Base-by-base conservation (phyloP, 2,797 vertebrate genomes). In the Scomberomorus guttatus region DNA sequence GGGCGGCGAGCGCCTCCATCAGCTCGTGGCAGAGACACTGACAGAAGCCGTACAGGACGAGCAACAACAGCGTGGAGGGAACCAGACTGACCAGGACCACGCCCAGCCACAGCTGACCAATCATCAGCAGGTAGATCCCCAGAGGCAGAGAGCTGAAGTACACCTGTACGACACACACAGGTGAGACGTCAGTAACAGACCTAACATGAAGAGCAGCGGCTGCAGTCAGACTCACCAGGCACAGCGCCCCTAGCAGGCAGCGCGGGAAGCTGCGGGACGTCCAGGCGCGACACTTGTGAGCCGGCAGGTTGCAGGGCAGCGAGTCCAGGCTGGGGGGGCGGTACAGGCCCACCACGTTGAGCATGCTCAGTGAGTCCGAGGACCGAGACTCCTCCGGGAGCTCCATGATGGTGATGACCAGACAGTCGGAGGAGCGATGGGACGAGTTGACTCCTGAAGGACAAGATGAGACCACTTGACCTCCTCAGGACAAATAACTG, bases 121-220 rank as follows among this genome's bases (percentile, higher is more conserved):
- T 96, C 95, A 98, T 97, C 83, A 98, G 94, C 83, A 98, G 95
- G 93, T 98, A 98, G 85, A 97, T 96, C 66, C 97, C 97, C 0
- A 97, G 93, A 15, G 97, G 97, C 87, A 98, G 90, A 0, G 97
- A 98, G 91, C 96, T 96, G 94, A 98, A 97, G 92, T 97, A 98
- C 66, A 94, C 93, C 91, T 91, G 84, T 0, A 52, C 11, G 15
- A 51, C 27, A 76, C 8, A 81, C 50, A 76, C 8, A 29, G 13
- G 55, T 44, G 54, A 13, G 6, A 57, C 3, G 3, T 46, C n/a
- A 62, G 27, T 59, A n/a, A 44, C 32, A 65, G 50, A 51, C 50
- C 79, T 5, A 17, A 46, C 44, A 46, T 1, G 14, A 46, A 6
- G 14, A 46, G 14, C 44, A 4, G 44, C 12, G 3, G 12, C 44